Conservation (phyloP, 2,888 invertebrate genomes). For the Colletes collaris region DNA sequence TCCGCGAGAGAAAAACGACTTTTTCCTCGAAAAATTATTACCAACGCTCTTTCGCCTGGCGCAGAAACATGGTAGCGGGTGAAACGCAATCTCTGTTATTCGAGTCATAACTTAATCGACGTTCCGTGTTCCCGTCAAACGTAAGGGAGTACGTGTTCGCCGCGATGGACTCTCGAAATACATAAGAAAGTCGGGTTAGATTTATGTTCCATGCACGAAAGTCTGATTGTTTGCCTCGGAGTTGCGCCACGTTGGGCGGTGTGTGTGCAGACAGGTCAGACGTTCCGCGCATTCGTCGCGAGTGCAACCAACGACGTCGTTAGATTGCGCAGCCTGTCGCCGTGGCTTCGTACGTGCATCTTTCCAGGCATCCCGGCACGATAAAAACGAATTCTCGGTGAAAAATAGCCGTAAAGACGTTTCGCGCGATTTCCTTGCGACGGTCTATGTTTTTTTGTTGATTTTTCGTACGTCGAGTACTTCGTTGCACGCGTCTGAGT, state of each 20-base stretch:
- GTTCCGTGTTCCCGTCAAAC: too few species aligned
- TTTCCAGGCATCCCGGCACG: background rate
- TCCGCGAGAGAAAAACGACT: too few species aligned
- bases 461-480: too few species aligned
- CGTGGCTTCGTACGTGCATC: conserved; percentile 18
- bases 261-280: conserved; percentile 46
- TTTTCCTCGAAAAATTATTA: too few species aligned
- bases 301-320: conserved; percentile 54
- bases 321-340: conserved; percentile 37
- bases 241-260: conserved; percentile 3
- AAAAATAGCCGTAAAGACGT: background rate
- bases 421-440: too few species aligned
- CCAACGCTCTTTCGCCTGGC: too few species aligned
- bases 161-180: background rate
- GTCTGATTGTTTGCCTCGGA: conserved; percentile 26
- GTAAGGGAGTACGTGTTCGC: conserved; percentile 3
- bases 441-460: background rate
- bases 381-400: background rate
- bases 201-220: conserved; percentile 26
- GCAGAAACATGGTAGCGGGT: too few species aligned
- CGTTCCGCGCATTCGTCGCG: conserved; percentile 72
- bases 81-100: too few species aligned
- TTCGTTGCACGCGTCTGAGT: background rate
- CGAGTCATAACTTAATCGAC: too few species aligned
- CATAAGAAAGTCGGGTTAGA: conserved; percentile 17